Evolutionary conservation across 2,888 invertebrate genomes (phyloP).

Genomic region (Agrotis ipsilon): DNA sequence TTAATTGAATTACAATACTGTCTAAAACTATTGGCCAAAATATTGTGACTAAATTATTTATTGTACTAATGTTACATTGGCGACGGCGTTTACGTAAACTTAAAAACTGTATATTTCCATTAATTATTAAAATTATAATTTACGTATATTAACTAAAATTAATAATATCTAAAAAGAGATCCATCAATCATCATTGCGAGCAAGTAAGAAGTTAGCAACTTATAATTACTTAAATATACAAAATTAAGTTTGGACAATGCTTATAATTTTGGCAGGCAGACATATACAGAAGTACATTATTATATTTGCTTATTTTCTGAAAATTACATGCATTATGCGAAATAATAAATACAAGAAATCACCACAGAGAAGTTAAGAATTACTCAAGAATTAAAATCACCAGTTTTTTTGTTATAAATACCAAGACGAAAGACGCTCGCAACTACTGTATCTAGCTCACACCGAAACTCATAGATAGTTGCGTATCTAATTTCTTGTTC

Average conservation of each 20-base stretch:
- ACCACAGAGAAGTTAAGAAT: neutral
- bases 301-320: neutral
- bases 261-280: conserved; percentile 2
- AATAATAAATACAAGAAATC: neutral
- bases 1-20: conserved; percentile 61
- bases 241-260: conserved; percentile 8
- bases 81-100: conserved; percentile 42
- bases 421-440: conserved; percentile 1
- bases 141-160: conserved; percentile 50
- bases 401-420: neutral
- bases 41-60: conserved; percentile 60
- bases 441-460: neutral
- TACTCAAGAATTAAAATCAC: neutral
- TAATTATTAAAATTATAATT: conserved; percentile 41
- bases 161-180: conserved; percentile 63
- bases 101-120: conserved; percentile 42
- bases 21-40: conserved; percentile 53
- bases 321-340: conserved; percentile 12
- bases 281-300: neutral
- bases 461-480: neutral
- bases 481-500: neutral
- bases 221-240: conserved; percentile 13
- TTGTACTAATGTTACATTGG: conserved; percentile 60
- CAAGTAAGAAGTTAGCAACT: conserved; percentile 29
- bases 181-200: conserved; percentile 64